phyloP scores from a whole-genome alignment of 2,113 vertebrate species.

The Cryptoleucopteryx plumbea region DNA sequence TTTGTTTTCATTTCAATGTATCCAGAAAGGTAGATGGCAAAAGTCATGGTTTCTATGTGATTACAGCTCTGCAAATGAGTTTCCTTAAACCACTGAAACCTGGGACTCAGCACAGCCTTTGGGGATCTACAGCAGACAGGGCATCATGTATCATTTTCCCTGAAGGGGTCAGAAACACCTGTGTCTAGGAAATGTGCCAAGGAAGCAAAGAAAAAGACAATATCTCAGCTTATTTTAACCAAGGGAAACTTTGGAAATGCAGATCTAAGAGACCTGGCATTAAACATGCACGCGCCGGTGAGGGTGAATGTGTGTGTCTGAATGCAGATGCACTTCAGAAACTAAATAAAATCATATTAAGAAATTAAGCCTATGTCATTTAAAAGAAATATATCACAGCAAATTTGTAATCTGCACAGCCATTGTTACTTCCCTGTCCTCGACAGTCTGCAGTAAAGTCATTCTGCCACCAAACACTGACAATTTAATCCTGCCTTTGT shows the following conservation, averaged over 20 bases:
- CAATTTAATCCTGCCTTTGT: not conserved
- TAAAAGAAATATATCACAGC: not conserved
- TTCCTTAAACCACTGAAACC: not conserved
- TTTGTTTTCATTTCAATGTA: not conserved
- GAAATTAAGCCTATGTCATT: not conserved
- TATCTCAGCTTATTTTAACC: not conserved
- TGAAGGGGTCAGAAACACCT: slow-evolving; percentile 35
- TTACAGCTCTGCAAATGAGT: slow-evolving; percentile 9
- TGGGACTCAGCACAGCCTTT: not conserved
- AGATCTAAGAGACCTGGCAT: not conserved
- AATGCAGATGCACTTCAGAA: not conserved
- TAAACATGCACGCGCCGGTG: accelerated
- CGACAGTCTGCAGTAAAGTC: not conserved
- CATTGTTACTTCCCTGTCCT: not conserved
- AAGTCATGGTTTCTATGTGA: not conserved
- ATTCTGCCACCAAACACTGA: not conserved
- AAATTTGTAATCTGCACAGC: not conserved
- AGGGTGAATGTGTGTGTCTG: not conserved
- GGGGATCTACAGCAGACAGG: slow-evolving; percentile 13
- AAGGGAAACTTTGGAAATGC: not conserved
- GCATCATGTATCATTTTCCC: not conserved
- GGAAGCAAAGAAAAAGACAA: not conserved
- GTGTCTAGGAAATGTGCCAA: not conserved
- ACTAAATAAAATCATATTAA: not conserved
- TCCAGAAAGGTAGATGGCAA: not conserved